Evolutionary conservation across 2,888 invertebrate genomes (phyloP), one percentile per base, ranked within the genome.

Genomic region (Buathra laborator): DNA sequence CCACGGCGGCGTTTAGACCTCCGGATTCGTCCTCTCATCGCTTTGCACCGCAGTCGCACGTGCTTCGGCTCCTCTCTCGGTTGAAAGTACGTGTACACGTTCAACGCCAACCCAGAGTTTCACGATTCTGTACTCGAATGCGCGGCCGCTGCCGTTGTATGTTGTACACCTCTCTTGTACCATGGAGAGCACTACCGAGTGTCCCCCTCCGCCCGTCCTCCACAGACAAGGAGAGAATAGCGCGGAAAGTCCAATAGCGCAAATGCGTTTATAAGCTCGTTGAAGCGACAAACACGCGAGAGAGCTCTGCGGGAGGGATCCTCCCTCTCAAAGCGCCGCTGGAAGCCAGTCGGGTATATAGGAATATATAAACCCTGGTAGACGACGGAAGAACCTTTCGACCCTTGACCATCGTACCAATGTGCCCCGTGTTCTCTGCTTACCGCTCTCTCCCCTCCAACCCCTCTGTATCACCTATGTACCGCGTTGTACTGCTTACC

Each of bases 201-300:
- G 24, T 24, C 24, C 24, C 7, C 9, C 14, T 29, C 14, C n/a
- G 3, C 44, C 9, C 24, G 32, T 16, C 56, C 71, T 29, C 78
- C 44, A 46, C 48, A 53, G 51, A 80, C 48, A 71, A 71, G 66
- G 56, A 83, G 77, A 79, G 81, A 82, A 82, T 75, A 75, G 78
- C 78, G 71, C 85, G 82, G 85, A 82, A 82, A 79, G 82, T 89
- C 89, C 90, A 90, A 90, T 90, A 89, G 88, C 90, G 88, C 88
- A 90, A 91, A 90, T 87, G 89, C 89, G 88, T 89, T 91, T 89
- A 90, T 89, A 86, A 89, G 88, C 88, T 86, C 88, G 88, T 85
- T 87, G 83, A 85, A 84, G 86, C 83, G 81, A 81, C 87, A 88
- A 88, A 86, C 87, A 86, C 81, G 87, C 80, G 81, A 51, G 67